Evolutionary conservation across 2,888 invertebrate genomes (phyloP).

Genomic region (Dorcus parallelipipedus): DNA sequence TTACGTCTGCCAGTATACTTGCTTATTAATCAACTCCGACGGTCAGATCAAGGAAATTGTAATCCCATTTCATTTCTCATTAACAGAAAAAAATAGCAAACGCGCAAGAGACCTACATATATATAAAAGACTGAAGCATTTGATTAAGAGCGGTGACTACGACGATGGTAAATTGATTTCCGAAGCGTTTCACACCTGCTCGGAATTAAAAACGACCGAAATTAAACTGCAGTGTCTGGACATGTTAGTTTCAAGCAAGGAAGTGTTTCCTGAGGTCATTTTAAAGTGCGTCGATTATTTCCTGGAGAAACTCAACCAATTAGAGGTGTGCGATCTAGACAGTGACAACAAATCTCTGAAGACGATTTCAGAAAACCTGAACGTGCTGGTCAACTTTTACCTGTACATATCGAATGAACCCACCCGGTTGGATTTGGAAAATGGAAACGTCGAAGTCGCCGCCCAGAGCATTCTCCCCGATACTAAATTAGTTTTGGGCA

Average conservation of each 20-base stretch:
- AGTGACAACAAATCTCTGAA: slow-evolving; percentile 33
- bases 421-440: slow-evolving; percentile 28
- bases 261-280: slow-evolving; percentile 60
- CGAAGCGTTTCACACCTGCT: slow-evolving; percentile 57
- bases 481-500: slow-evolving; percentile 44
- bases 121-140: slow-evolving; percentile 69
- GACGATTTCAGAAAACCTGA: slow-evolving; percentile 38
- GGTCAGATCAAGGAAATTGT: slow-evolving; percentile 77
- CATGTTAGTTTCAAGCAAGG: slow-evolving; percentile 63
- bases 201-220: slow-evolving; percentile 68
- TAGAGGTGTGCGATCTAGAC: slow-evolving; percentile 31
- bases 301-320: slow-evolving; percentile 38
- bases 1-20: slow-evolving; percentile 62
- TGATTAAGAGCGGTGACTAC: slow-evolving; percentile 58
- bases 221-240: slow-evolving; percentile 70
- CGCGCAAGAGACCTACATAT: slow-evolving; percentile 85
- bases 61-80: slow-evolving; percentile 88
- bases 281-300: slow-evolving; percentile 53
- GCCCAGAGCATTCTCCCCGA: slow-evolving; percentile 16
- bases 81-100: slow-evolving; percentile 84
- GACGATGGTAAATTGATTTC: slow-evolving; percentile 52
- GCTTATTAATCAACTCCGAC: slow-evolving; percentile 79
- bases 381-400: slow-evolving; percentile 38
- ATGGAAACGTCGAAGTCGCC: slow-evolving; percentile 30
- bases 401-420: slow-evolving; percentile 24